These are phyloP conservation scores for Erythrocebus patas DNA, from an alignment of 2,113 vertebrate species.

Conservation along the genomic window DNA sequence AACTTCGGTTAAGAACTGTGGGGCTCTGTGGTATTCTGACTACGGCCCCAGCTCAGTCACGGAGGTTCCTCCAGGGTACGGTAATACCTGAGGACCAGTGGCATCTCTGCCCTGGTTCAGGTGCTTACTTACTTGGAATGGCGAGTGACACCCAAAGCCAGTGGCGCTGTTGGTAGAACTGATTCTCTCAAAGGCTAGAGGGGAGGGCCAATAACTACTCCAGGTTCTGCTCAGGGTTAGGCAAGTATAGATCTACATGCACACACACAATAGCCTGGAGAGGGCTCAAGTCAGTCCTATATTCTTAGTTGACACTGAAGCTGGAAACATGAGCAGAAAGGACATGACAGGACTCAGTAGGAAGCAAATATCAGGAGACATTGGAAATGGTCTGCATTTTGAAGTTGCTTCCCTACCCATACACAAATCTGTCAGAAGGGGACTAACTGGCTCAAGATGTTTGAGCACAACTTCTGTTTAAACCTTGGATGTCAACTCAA, in stretches of 20 bases:
- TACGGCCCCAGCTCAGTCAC: neutral
- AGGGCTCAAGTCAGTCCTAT: neutral
- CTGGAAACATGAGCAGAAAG: neutral
- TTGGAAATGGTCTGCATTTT: neutral
- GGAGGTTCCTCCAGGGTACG: neutral
- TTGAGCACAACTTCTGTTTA: neutral
- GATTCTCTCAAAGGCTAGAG: neutral
- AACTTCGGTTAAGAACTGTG: neutral
- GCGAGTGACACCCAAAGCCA: fast-evolving
- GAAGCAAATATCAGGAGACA: neutral
- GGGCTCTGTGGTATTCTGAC: neutral
- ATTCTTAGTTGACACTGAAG: neutral
- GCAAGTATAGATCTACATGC: neutral
- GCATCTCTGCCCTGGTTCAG: neutral
- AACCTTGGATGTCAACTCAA: neutral
- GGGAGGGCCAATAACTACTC: neutral
- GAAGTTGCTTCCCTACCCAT: neutral
- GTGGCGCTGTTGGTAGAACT: neutral
- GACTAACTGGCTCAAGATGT: neutral
- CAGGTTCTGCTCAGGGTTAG: neutral
- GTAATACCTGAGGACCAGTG: neutral
- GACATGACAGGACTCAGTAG: neutral
- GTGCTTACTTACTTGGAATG: neutral
- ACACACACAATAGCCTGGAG: neutral
- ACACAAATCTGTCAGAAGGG: neutral